These are phyloP conservation scores for Tychaedon coryphoeus DNA, from an alignment of 2,113 vertebrate species.

Conservation along the genomic window DNA sequence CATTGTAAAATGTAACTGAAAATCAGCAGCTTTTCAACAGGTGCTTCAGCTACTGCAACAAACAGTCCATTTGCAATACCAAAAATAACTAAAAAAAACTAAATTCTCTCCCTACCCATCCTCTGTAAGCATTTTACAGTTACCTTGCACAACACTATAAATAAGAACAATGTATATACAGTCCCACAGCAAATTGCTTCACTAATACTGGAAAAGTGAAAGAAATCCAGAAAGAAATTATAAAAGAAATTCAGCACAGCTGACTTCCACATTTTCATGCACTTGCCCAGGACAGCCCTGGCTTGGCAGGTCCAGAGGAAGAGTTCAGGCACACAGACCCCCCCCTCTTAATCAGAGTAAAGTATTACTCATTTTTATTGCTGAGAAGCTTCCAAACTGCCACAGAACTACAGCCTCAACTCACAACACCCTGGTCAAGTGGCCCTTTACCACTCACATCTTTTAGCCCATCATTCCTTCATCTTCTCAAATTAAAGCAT, in stretches of 20 bases:
- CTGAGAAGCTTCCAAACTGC: neutral
- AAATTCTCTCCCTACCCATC: neutral
- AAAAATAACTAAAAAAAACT: neutral
- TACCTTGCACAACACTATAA: neutral
- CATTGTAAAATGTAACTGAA: neutral
- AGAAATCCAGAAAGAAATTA: neutral
- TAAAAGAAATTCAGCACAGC: neutral
- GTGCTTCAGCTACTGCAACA: neutral
- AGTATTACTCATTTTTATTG: neutral
- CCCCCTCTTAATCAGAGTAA: neutral
- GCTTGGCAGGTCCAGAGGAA: neutral
- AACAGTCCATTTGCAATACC: neutral
- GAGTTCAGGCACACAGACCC: neutral
- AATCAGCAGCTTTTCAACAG: neutral
- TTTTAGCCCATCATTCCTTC: neutral
- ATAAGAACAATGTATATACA: neutral
- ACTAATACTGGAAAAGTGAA: neutral
- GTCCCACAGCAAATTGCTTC: neutral
- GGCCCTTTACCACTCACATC: neutral
- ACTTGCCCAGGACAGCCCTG: neutral
- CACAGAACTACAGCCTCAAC: neutral
- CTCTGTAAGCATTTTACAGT: neutral
- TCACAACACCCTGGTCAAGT: neutral
- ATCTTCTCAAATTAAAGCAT: neutral
- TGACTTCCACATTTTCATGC: neutral